Percentiles rank a stretch among this genome's conserved stretches.
Evolutionary conservation across 2,797 vertebrate genomes (phyloP).

Genomic region (Smutsia gigantea): DNA sequence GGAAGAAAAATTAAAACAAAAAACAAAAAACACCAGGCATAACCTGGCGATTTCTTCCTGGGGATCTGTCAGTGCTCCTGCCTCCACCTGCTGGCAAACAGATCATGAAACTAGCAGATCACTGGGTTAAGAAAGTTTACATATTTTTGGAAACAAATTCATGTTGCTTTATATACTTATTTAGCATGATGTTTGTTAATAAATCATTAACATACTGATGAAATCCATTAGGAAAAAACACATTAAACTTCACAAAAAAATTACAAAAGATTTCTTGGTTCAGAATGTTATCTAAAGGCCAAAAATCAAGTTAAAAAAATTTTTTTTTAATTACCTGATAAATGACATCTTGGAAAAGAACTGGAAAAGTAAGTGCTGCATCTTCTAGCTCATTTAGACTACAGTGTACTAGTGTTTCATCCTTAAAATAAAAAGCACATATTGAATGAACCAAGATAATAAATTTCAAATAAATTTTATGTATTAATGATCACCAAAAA

Average conservation of each 20-base stretch:
- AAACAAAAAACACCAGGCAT: constrained; percentile 30
- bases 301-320: constrained; percentile 44
- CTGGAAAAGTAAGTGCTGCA: constrained; percentile 98
- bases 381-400: constrained; percentile 99
- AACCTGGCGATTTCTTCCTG: constrained; percentile 52
- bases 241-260: constrained; percentile 42
- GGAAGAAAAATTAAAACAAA: neutral
- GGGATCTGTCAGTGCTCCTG: constrained; percentile 70
- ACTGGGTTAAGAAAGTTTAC: constrained; percentile 28
- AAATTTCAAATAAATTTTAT: constrained; percentile 31
- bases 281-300: constrained; percentile 66
- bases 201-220: constrained; percentile 48
- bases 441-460: constrained; percentile 38
- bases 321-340: constrained; percentile 92
- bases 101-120: constrained; percentile 63
- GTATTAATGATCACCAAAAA: neutral
- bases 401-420: constrained; percentile 99
- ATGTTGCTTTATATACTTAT: constrained; percentile 17
- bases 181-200: constrained; percentile 37
- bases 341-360: constrained; percentile 99
- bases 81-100: constrained; percentile 81
- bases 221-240: constrained; percentile 68
- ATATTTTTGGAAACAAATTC: neutral
- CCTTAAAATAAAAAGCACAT: constrained; percentile 85
- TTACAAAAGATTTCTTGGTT: constrained; percentile 34